A percentile compares a stretch with the other conserved stretches of the same genome.
Evolutionary conservation across 2,113 vertebrate genomes (phyloP).

Genomic region (Cariama cristata): DNA sequence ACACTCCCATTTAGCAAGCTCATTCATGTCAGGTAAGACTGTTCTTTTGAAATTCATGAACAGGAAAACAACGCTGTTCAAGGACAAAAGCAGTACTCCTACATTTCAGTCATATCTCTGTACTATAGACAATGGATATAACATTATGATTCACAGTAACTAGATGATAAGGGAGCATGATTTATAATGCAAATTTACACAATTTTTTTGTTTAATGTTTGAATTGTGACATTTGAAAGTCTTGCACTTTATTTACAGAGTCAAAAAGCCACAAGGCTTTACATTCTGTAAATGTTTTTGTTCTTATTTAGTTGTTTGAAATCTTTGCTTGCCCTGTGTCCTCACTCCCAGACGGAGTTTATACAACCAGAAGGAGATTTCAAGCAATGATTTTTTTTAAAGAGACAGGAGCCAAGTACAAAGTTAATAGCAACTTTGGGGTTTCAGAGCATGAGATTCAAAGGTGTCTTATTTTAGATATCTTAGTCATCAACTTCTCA

Average conservation of each 20-base stretch:
- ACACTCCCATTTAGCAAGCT: neutral
- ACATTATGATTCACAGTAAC: neutral
- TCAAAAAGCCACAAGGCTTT: neutral
- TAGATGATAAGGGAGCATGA: neutral
- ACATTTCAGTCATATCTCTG: neutral
- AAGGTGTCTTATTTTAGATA: neutral
- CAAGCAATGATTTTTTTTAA: neutral
- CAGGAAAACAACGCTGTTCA: neutral
- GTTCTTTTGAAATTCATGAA: neutral
- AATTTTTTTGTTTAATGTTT: neutral
- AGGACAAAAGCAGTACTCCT: neutral
- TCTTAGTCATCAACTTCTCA: neutral
- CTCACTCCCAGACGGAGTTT: neutral
- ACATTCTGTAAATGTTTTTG: slow-evolving; percentile 28
- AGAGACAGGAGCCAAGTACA: neutral
- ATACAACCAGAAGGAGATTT: neutral
- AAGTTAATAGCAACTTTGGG: neutral
- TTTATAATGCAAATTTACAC: neutral
- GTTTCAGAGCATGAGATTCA: neutral
- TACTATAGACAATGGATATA: neutral
- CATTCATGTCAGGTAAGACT: neutral
- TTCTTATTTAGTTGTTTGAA: slow-evolving; percentile 9
- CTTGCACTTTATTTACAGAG: neutral
- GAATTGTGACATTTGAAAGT: neutral
- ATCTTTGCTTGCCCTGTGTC: neutral